Base-by-base conservation (phyloP, 1,140 invertebrate species). In the Notospermus geniculatus region DNA sequence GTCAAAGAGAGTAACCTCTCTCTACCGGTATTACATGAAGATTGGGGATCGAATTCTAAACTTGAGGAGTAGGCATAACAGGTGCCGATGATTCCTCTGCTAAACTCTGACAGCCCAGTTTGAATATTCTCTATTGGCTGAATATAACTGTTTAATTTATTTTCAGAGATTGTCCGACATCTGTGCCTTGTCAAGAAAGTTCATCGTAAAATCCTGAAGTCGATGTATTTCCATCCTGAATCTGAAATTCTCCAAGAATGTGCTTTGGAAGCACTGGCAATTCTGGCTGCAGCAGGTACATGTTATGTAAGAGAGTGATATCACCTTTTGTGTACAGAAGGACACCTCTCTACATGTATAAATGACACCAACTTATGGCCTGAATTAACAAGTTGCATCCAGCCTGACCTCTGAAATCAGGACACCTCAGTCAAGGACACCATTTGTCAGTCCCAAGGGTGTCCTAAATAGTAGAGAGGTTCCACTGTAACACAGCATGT, bases 221-320 rank as follows among this genome's bases (percentile, higher is more conserved):
- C 64, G 29, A 65, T 75, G 50, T 60, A 67, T 13, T 59, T 46
- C 25, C 69, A 64, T 52, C 54, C 58, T 30, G 63, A 64, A 0
- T 67, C 67, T 57, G 65, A 62, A 23, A 61, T 69, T 22, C 50
- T 75, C 23, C 71, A 72, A 57, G 73, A 75, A 52, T 70, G 64
- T 25, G 59, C 64, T 28, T 55, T 75, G 9, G 73, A 75, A 57
- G 66, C 71, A 43, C 54, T 75, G 30, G 65, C 70, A 58, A 70
- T 75, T 7, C 46, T 75, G 17, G 71, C 67, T 39, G 68, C 66
- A 25, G 71, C 67, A 67, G 69, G 71, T 70, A 55, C 23, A 17
- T 39, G 19, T 32, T 53, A 2, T 23, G 22, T 30, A 7, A 32
- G 27, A 25, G 32, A 54, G 53, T 25, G 17, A n/a, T 36, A 32